Conservation (phyloP, 92 coral and sea anemone species). For the Virgularia gustaviana region DNA sequence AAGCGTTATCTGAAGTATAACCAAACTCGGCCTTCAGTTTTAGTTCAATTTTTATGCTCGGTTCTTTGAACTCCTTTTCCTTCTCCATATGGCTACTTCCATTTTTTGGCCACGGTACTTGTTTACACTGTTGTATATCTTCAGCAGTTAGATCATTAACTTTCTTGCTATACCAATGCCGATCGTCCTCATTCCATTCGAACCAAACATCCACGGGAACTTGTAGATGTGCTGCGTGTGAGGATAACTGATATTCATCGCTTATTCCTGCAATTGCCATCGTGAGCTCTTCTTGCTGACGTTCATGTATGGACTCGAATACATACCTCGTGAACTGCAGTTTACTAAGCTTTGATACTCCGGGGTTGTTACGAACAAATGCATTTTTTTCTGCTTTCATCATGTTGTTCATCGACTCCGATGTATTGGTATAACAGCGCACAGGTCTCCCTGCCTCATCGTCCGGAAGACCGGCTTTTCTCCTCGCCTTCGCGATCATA, state of each 20-base stretch:
- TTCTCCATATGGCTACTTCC: conserved; percentile 34
- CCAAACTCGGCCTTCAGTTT: conserved; percentile 9
- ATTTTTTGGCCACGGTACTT: conserved; percentile 28
- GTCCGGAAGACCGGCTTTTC: conserved; percentile 52
- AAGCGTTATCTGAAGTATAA: conserved; percentile 40
- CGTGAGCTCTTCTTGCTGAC: conserved; percentile 48
- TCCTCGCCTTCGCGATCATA: conserved; percentile 46
- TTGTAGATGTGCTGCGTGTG: conserved; percentile 24
- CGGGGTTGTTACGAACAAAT: conserved; percentile 39
- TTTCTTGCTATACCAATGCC: conserved; percentile 47
- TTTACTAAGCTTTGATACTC: conserved; percentile 51
- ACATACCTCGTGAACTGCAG: conserved; percentile 55
- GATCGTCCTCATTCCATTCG: conserved; percentile 44
- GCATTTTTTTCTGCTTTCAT: conserved; percentile 50
- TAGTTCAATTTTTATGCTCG: conserved; percentile 32
- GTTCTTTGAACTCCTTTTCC: conserved; percentile 44
- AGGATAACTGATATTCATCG: conserved; percentile 51
- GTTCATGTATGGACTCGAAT: conserved; percentile 50
- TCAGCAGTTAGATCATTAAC: conserved; percentile 49
- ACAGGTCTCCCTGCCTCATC: conserved; percentile 44
- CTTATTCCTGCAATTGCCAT: conserved; percentile 55
- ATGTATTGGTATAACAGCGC: conserved; percentile 52
- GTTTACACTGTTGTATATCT: conserved; percentile 43
- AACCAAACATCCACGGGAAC: conserved; percentile 46
- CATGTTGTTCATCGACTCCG: conserved; percentile 59